phyloP scores from a whole-genome alignment of 2,113 vertebrate genomes.

The Sigmodon hispidus region DNA sequence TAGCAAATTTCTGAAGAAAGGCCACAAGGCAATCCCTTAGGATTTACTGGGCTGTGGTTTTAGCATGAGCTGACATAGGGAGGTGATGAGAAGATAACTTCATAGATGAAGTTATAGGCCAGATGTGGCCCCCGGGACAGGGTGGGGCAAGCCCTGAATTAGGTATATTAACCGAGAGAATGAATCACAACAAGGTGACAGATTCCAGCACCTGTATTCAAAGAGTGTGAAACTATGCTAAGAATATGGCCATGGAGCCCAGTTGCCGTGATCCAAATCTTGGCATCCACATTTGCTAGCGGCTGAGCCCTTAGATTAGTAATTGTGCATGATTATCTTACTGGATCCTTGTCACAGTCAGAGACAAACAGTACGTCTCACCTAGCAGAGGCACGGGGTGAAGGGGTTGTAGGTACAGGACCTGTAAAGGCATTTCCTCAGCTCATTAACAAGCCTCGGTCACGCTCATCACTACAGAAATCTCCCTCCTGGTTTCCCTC shows the following conservation, averaged over 20 bases:
- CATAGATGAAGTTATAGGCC: background rate
- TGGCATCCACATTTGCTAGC: background rate
- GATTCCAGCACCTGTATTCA: background rate
- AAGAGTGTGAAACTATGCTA: background rate
- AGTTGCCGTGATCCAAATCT: accelerated
- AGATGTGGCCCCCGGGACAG: background rate
- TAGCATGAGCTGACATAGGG: accelerated
- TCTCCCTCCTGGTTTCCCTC: background rate
- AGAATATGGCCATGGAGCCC: background rate
- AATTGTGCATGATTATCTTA: accelerated
- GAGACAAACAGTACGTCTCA: accelerated
- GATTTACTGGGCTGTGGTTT: background rate
- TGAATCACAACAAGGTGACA: accelerated
- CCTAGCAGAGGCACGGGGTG: background rate
- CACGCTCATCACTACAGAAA: background rate
- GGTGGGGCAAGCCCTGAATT: background rate
- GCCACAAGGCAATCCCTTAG: background rate
- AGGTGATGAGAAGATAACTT: accelerated
- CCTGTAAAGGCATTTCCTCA: background rate
- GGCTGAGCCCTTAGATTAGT: background rate
- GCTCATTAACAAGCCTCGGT: accelerated
- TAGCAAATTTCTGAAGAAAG: background rate
- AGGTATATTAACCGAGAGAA: background rate
- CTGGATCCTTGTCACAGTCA: background rate
- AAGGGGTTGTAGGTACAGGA: background rate